These are phyloP conservation scores for Epinotia brunnichana DNA, from an alignment of 2,888 invertebrate species.

Conservation along the genomic window DNA sequence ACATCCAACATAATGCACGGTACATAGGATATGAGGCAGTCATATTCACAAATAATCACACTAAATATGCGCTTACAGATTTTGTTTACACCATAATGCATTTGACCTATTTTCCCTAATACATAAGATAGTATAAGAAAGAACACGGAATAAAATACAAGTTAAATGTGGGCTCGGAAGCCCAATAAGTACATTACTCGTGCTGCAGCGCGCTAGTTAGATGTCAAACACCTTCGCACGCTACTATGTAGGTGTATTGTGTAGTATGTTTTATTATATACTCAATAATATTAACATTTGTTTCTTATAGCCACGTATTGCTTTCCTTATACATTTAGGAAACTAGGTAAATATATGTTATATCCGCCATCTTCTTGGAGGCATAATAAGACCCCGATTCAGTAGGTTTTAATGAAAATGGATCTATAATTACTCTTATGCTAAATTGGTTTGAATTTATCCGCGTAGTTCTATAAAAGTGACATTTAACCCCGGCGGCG, in stretches of 20 bases:
- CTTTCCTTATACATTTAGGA: too few relatives aligned
- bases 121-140: conserved; percentile 14
- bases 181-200: conserved; percentile 46
- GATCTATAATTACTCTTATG: neutral
- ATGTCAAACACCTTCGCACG: conserved; percentile 42
- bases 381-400: neutral
- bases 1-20: neutral
- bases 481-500: neutral
- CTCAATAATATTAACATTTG: too few relatives aligned
- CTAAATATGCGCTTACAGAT: neutral
- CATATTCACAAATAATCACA: neutral
- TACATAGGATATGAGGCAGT: neutral
- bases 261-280: conserved; percentile 10
- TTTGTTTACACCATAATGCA: neutral
- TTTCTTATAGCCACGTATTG: too few relatives aligned
- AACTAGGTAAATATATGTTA: too few relatives aligned
- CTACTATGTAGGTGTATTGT: neutral
- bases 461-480: neutral
- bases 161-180: conserved; percentile 43
- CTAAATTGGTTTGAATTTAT: neutral
- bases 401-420: neutral
- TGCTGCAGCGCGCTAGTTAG: conserved; percentile 45
- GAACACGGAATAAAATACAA: conserved; percentile 23
- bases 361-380: neutral
- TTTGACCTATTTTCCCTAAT: conserved; percentile 4